Evolutionary conservation across 2,888 invertebrate species (phyloP), one percentile per base, ranked within the genome.

Genomic region (Petrophora chlorosata): DNA sequence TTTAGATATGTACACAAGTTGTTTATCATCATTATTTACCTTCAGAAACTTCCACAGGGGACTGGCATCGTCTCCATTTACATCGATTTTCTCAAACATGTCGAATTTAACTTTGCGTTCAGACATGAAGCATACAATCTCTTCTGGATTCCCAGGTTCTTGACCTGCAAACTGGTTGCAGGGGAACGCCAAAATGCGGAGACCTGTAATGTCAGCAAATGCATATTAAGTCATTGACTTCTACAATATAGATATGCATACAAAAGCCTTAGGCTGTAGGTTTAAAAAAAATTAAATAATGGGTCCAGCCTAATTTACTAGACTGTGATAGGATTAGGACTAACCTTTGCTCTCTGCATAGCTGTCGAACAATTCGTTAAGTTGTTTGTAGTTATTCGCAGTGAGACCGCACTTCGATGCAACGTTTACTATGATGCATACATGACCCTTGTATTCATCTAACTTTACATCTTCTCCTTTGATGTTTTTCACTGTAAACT

Each of bases 351-450:
- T 91, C 70, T 95, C 95, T 34, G 90, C 92, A 81, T 94, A 95
- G 71, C 95, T 92, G 49, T 94, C 94, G 76, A 94, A 93, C 53
- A 97, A 80, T 69, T 94, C 93, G 73, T 95, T 94, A 50, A 97
- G 85, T 82, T 97, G 95, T 63, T 94, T 94, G 88, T 97, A 97
- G 85, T 97, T 95, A 58, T 93, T 93, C 46, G 94, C 92, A 0
- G 97, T 96, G 47, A 95, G 91, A 13, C 97, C 97, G 83, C 97
- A 97, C 76, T 96, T 93, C 2, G 95, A 95, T 5, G 97, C 97
- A 26, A 97, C 97, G 79, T 97, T 97, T 9, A 97, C 96, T 61
- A 97, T 94, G 41, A 98, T 87, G 61, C 94, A 93, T 35, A 96
- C 96, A 83, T 96, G 94, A 49, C 94, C 97, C 77, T 94, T 91